phyloP scores from a whole-genome alignment of 2,797 vertebrate species.

The Amazona finschi region DNA sequence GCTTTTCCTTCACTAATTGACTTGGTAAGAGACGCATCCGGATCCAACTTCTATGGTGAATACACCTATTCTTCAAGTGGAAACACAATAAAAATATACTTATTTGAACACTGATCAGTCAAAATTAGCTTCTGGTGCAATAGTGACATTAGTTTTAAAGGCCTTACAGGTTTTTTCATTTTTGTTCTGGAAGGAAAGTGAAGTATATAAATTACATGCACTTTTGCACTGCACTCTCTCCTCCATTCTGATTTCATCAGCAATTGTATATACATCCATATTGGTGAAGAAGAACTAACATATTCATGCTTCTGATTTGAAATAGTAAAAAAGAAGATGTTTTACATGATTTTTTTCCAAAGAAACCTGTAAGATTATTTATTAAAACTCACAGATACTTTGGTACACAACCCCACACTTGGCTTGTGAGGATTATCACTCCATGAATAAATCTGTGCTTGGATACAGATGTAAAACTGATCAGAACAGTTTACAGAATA shows the following conservation, averaged over 20 bases:
- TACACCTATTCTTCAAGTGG: background rate
- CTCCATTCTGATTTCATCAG: background rate
- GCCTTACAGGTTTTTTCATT: background rate
- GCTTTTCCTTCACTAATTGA: background rate
- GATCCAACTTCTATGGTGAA: background rate
- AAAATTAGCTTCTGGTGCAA: background rate
- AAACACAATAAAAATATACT: background rate
- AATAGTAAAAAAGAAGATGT: background rate
- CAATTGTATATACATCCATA: background rate
- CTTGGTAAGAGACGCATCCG: background rate
- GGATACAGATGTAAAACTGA: background rate
- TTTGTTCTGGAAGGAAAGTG: background rate
- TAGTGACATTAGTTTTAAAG: background rate
- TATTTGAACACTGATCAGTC: background rate
- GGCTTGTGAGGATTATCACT: background rate
- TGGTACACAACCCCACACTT: background rate
- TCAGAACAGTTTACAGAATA: background rate
- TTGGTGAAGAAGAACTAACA: background rate
- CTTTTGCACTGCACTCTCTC: background rate
- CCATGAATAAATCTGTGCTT: background rate
- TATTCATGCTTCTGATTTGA: background rate
- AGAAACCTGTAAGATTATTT: background rate
- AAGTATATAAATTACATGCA: background rate
- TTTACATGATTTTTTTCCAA: background rate
- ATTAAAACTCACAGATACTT: background rate